Conservation (phyloP, 2,113 vertebrate species). For the Lipophrys pholis region DNA sequence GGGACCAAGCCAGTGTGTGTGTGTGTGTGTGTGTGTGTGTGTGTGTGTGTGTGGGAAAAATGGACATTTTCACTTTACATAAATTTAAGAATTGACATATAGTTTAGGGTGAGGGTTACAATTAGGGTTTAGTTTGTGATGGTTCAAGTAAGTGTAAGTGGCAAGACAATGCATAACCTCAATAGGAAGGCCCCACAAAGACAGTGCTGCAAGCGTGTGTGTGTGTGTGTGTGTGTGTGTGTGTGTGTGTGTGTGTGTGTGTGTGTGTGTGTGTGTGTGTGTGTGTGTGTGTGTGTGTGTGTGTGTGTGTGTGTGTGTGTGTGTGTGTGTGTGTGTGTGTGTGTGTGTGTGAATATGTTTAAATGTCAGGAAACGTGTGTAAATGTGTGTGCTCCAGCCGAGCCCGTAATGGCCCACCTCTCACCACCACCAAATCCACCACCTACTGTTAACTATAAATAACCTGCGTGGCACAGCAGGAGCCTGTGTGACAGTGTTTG, state of each 20-base stretch:
- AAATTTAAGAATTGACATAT: no score
- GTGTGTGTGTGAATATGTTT: conserved; percentile 12
- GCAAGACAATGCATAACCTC: no score
- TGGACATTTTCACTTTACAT: no score
- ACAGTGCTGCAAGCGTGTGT: neutral
- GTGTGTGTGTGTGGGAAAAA: no score
- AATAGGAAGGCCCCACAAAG: no score
- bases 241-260: no score
- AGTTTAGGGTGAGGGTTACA: no score
- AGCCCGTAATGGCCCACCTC: conserved; percentile 61
- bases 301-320: conserved; percentile 6
- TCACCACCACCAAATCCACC: conserved; percentile 52
- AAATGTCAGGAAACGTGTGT: conserved; percentile 40
- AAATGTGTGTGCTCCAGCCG: conserved; percentile 33
- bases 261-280: conserved; percentile 4
- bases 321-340: neutral
- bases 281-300: neutral
- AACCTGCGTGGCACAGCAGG: conserved; percentile 66
- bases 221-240: no score
- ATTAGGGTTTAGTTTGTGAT: no score
- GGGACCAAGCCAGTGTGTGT: no score
- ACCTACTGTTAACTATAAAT: conserved; percentile 71
- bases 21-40: no score
- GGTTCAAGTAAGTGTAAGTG: no score
- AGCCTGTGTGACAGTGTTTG: conserved; percentile 67